Evolutionary conservation across 2,113 vertebrate genomes (phyloP), one percentile per base, ranked within the genome.

Genomic region (Heterocephalus glaber): DNA sequence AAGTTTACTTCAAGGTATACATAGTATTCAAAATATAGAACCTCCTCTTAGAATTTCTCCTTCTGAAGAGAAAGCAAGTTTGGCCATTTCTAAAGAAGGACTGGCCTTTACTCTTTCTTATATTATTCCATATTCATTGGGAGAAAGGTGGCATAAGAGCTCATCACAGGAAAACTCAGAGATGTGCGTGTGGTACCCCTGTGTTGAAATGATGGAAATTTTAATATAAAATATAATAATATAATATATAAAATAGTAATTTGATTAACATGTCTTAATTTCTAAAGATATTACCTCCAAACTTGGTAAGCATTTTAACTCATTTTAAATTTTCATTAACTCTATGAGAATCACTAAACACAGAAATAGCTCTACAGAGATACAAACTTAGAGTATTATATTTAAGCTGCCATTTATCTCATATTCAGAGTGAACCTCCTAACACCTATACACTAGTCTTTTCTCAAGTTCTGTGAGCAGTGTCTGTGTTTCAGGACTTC

Each of bases 1-100:
- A 17, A 65, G 58, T 88, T 98, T 96, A 76, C 84, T 83, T 94
- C 80, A 95, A 96, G 63, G 9, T 72, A 1, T 84, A 7, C 20
- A 92, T 88, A 82, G 26, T 93, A 86, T 22, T 61, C 22, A 49
- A 93, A 95, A 24, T 14, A n/a, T 7, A 93, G 4, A 28, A 63
- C 84, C 95, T 93, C 38, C 92, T 81, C 2, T 79, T 66, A 35
- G 24, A 66, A 49, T 95, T 97, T 92, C 92, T 22, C 60, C 61
- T 11, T 14, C 24, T 24, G 13, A 56, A 33, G 6, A 35, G 24
- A 33, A 26, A 14, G 4, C 5, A 5, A 19, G 10, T 76, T 76
- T 92, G 76, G 28, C 24, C 13, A 19, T 80, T 87, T 70, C 12
- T 38, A 35, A 86, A 60, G 30, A 56, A 41, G 7, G 6, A 9